Base-by-base conservation (phyloP, 2,113 vertebrate species). In the Notarius lentiginosus region DNA sequence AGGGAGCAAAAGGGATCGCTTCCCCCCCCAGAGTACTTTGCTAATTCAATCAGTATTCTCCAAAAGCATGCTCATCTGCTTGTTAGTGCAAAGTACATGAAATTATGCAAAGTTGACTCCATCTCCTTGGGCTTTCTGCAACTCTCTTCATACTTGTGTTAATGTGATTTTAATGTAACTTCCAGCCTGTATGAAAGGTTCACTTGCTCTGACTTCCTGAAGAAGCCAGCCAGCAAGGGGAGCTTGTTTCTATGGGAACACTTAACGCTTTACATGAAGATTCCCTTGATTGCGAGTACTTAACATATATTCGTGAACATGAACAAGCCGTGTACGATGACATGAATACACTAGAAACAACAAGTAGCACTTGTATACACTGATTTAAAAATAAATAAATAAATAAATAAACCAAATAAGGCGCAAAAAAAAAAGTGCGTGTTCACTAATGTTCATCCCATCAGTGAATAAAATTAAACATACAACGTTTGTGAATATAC, bases 221-320 rank as follows among this genome's bases (percentile, higher is more conserved):
- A 80, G 56, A 80, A 41, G 30, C 17, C 56, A 80, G 79, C 30
- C 34, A 81, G 56, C 30, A 61, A 20, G 24, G 24, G 55, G 11
- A 81, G 79, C 56, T 79, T 58, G 79, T 81, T 81, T 81, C 79
- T 61, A 81, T 81, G 79, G 79, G 14, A 81, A 81, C 79, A 56
- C 30, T 20, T 79, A 79, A 58, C 30, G 7, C 77, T 61, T 61
- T 27, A 61, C 8, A 79, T 4, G 27, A 53, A 7, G 22, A 5
- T 5, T 27, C 14, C 24, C 6, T n/a, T 76, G n/a, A 75, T 20
- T 51, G 47, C 22, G 4, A 5, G 20, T 24, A 24, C 51, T 22
- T 24, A 75, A 56, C n/a, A 79, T 8, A 79, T 8, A 56, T 1
- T 20, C 20, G n/a, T 27, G 20, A 56, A 56, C 14, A 79, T 27